A percentile compares a stretch with the other conserved stretches of the same genome.
Conservation (phyloP, 2,888 invertebrate genomes). For the Amphipoea lucens region DNA sequence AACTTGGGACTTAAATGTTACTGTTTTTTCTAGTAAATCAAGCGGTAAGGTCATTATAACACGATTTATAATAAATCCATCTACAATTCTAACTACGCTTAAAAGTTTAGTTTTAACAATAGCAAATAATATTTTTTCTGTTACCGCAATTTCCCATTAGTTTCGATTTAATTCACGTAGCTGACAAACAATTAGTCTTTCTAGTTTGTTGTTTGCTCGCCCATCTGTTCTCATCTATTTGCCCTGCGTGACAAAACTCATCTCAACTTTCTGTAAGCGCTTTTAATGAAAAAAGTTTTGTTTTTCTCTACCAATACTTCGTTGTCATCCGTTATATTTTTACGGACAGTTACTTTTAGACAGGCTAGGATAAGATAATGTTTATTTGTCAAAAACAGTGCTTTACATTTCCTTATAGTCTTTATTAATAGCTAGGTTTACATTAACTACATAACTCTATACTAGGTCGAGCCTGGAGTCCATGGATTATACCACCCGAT, state of each 20-base stretch:
- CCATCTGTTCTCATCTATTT: constrained; percentile 31
- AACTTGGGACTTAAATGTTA: neutral
- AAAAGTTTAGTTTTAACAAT: neutral
- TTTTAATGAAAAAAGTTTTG: constrained; percentile 53
- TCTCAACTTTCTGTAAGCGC: constrained; percentile 33
- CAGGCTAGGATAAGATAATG: too few species aligned
- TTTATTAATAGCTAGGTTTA: neutral
- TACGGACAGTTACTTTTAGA: constrained; percentile 24
- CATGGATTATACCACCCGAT: too few species aligned
- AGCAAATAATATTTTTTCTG: neutral
- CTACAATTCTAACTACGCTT: neutral
- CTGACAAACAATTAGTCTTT: constrained; percentile 29
- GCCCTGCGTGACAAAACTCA: constrained; percentile 43
- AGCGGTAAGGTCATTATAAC: neutral
- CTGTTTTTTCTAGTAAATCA: neutral
- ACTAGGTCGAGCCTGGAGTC: neutral
- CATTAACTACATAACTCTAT: neutral
- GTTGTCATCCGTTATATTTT: constrained; percentile 14
- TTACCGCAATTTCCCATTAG: neutral
- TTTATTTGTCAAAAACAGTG: too few species aligned
- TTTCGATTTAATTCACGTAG: constrained; percentile 15
- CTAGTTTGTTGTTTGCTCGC: constrained; percentile 20
- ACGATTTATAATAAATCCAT: neutral
- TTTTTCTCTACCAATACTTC: constrained; percentile 22
- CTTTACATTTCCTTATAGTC: neutral